Percentiles rank a stretch among this genome's conserved stretches.
phyloP scores from a whole-genome alignment of 1,140 invertebrate species.

The Papilio polytes region DNA sequence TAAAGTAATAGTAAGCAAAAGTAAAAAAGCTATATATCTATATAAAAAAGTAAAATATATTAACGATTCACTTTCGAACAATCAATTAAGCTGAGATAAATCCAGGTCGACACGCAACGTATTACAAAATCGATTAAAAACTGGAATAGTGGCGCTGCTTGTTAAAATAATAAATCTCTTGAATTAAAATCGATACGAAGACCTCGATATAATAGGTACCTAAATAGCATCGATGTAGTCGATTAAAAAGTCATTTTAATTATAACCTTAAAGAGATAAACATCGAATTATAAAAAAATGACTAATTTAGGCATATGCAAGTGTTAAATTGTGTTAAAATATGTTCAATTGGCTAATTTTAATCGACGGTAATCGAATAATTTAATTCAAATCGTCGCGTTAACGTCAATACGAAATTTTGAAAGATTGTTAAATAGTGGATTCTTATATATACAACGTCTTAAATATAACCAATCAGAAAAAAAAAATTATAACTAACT shows the following conservation, averaged over 20 bases:
- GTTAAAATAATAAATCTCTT: slow-evolving; percentile 4
- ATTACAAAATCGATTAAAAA: slow-evolving; percentile 29
- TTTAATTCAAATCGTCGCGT: too few relatives aligned
- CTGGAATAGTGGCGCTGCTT: slow-evolving; percentile 8
- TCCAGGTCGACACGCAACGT: slow-evolving; percentile 10
- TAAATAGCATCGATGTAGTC: not conserved
- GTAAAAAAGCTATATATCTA: not conserved
- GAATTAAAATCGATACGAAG: slow-evolving; percentile 20
- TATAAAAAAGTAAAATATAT: not conserved
- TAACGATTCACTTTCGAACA: slow-evolving; percentile 9
- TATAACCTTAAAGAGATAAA: slow-evolving; percentile 1
- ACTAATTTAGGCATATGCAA: not conserved
- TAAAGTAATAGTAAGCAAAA: too few relatives aligned
- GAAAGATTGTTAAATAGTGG: too few relatives aligned
- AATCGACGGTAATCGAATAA: not conserved
- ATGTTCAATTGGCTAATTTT: not conserved
- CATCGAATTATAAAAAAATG: not conserved
- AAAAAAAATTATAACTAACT: too few relatives aligned
- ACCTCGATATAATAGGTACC: not conserved
- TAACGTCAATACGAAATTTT: too few relatives aligned
- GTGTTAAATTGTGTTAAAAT: not conserved
- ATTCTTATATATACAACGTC: too few relatives aligned
- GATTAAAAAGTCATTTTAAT: not conserved
- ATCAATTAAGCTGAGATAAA: slow-evolving; percentile 7
- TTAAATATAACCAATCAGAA: too few relatives aligned